Base-by-base conservation (phyloP, 1,140 invertebrate genomes). In the Drosophila prosaltans region DNA sequence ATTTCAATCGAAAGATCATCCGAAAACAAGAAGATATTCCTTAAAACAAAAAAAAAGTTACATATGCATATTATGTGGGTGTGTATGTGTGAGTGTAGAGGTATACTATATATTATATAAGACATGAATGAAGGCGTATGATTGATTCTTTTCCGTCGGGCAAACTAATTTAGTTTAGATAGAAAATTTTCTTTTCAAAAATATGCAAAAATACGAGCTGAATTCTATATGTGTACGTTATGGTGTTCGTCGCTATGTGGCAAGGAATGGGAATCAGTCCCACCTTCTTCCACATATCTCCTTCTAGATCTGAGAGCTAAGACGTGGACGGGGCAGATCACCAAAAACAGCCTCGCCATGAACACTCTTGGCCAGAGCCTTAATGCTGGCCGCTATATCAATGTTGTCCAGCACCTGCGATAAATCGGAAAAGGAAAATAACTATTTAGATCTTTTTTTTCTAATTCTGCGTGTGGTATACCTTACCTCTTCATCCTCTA, bases 371-470 rank as follows among this genome's bases (percentile, higher is more conserved):
- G 97, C 96, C 76, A 98, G 91, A 24, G 97, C 97, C 92, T 97
- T 96, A 80, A 98, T 97, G 82, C 96, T 97, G 43, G 96, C 97
- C 73, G 96, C 96, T 83, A 98, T 97, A 84, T 97, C 96, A 64
- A 94, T 91, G 69, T 91, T 91, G 71, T 92, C 91, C 65, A 92
- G 61, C 28, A 83, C 82, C 91, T 92, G 62, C 10, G 55, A 67
- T 4, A 10, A 30, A 74, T 11, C 24, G 11, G 3, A 2, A 59
- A 21, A 62, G 2, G 4, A 48, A 62, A 10, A 9, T 0, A 10
- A 8, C 9, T 0, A 9, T 72, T 55, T 2, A 69, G 24, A 45
- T 26, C 28, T 2, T 28, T 4, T 2, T 32, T 2, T 32, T 10
- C 0, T 11, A 30, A 6, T 24, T 43, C n/a, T 39, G 16, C 2